Conservation (phyloP, 2,113 vertebrate genomes). For the Microtus oregoni region DNA sequence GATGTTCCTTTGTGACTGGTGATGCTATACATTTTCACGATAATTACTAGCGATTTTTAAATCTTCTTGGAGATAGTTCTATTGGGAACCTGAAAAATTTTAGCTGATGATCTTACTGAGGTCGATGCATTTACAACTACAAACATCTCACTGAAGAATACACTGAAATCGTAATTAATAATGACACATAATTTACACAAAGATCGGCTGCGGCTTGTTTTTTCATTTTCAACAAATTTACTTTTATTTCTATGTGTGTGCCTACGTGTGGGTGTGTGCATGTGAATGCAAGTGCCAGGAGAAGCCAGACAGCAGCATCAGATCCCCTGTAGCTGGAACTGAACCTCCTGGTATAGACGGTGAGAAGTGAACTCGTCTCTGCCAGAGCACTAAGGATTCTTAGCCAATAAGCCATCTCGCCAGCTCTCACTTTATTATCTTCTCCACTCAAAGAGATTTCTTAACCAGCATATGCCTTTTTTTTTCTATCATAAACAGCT, state of each 20-base stretch:
- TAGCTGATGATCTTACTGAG: neutral
- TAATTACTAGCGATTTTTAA: neutral
- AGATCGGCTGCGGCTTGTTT: neutral
- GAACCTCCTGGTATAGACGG: accelerated
- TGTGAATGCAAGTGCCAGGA: neutral
- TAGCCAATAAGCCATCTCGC: neutral
- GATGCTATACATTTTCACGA: neutral
- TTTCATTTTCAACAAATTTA: neutral
- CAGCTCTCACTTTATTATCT: neutral
- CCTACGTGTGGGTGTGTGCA: neutral
- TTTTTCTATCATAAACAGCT: neutral
- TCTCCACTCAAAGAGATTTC: neutral
- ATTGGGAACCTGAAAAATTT: neutral
- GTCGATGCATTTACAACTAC: neutral
- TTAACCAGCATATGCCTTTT: neutral
- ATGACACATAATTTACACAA: too few species aligned
- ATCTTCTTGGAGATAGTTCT: neutral
- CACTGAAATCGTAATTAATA: neutral
- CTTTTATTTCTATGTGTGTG: neutral
- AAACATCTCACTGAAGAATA: neutral
- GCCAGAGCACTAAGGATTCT: neutral
- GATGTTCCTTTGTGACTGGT: neutral
- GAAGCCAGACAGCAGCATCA: neutral
- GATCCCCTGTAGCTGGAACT: neutral
- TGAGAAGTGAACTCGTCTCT: neutral